Evolutionary conservation across 1,140 invertebrate genomes (phyloP).

Genomic region (Cylas formicarius): DNA sequence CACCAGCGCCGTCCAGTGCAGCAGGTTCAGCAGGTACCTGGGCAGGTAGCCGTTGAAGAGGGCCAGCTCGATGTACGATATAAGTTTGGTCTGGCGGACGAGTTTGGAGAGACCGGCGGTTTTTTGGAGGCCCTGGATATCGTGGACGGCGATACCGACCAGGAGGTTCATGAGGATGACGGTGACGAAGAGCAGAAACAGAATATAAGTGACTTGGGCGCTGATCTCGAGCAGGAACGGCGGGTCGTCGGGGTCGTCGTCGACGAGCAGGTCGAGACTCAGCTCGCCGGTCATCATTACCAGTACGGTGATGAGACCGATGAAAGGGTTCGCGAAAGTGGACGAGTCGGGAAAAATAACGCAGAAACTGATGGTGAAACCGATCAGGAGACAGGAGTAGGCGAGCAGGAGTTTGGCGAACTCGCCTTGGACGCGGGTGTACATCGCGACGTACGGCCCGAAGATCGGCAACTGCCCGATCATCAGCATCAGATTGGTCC

Average conservation of each 20-base stretch:
- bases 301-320: conserved; percentile 71
- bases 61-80: conserved; percentile 65
- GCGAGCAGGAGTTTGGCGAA: conserved; percentile 76
- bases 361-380: conserved; percentile 80
- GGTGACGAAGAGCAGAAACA: conserved; percentile 70
- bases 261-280: conserved; percentile 60
- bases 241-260: conserved; percentile 54
- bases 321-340: conserved; percentile 69
- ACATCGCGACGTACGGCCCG: conserved; percentile 82
- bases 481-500: conserved; percentile 83
- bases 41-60: conserved; percentile 64
- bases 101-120: conserved; percentile 67
- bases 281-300: conserved; percentile 88
- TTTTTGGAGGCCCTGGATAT: conserved; percentile 70
- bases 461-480: conserved; percentile 77
- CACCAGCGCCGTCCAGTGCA: conserved; percentile 67
- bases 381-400: conserved; percentile 75
- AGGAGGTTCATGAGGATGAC: conserved; percentile 76
- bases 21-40: conserved; percentile 58
- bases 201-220: conserved; percentile 63
- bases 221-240: conserved; percentile 58
- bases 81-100: conserved; percentile 69
- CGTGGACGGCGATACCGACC: conserved; percentile 72
- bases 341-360: conserved; percentile 75
- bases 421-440: conserved; percentile 75